A percentile compares a stretch with the other conserved stretches of the same genome.
Conservation (phyloP, 1,140 invertebrate genomes). For the Bombus sibiricus region DNA sequence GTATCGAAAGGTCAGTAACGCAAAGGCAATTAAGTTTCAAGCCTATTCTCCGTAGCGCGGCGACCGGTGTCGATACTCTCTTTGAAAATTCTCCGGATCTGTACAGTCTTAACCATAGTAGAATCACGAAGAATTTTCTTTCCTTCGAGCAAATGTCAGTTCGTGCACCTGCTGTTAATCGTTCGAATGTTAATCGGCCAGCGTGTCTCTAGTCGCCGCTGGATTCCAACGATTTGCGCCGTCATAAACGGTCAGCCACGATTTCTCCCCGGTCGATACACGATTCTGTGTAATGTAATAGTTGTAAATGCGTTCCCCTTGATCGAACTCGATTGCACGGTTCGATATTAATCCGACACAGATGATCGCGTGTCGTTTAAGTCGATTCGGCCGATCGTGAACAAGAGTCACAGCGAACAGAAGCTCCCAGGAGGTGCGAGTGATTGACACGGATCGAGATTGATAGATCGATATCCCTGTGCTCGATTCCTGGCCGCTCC, state of each 20-base stretch:
- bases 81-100: conserved; percentile 28
- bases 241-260: conserved; percentile 34
- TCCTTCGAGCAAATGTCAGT: conserved; percentile 49
- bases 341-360: neutral
- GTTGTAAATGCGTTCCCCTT: conserved; percentile 18
- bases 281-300: neutral
- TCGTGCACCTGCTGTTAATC: conserved; percentile 28
- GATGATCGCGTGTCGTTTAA: neutral
- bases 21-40: conserved; percentile 34
- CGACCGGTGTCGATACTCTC: neutral
- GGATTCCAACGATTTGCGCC: conserved; percentile 47
- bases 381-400: neutral
- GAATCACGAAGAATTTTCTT: conserved; percentile 1
- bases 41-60: neutral
- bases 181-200: conserved; percentile 53
- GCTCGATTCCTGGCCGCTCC: neutral
- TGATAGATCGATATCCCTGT: conserved; percentile 12
- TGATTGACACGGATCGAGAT: conserved; percentile 28
- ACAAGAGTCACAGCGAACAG: neutral
- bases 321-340: conserved; percentile 32
- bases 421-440: neutral
- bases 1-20: conserved; percentile 53
- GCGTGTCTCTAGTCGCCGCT: conserved; percentile 28
- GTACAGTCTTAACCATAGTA: neutral
- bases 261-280: neutral